Evolutionary conservation across 92 coral and sea anemone species (phyloP), one percentile per base, ranked within the genome.

Genomic region (Zoanthus sansibaricus): DNA sequence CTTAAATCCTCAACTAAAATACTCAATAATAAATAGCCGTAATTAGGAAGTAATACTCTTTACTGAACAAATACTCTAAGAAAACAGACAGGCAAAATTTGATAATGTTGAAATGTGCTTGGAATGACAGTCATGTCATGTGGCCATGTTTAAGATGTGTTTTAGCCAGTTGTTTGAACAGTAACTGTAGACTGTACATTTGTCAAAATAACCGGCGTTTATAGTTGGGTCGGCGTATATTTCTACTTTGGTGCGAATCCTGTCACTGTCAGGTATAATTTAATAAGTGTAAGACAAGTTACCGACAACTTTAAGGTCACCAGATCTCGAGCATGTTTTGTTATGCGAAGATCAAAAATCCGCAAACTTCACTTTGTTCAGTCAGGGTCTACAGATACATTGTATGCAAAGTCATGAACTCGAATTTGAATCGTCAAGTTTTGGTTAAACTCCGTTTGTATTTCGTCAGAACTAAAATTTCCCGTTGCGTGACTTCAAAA

Each of bases 21-120:
- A 30, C 52, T 47, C 55, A n/a, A 15, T 20, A 25, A 16, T 44
- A 2, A 20, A 72, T 75, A 52, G 12, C 33, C 9, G 9, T 46
- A 17, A 18, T 46, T 12, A 75, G 58, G 78, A 75, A 47, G 59
- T 44, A 18, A 48, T 75, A 18, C n/a, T 20, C 18, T 75, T 6
- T 17, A 62, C 78, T 75, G 16, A 17, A 46, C 78, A 75, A 75
- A 75, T 47, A 75, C 54, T 51, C 55, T 75, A 75, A 75, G 78
- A 75, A 75, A 75, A 75, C 78, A 75, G 47, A 48, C 15, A 58
- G 47, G 78, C 10, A 75, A 73, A 25, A 44, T 75, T n/a, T 73
- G 76, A 18, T 75, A 7, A n/a, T n/a, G 78, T 48, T 31, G 59
- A 37, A 20, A 48, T 46, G 31, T 75, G 47, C 14, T 16, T 62